Evolutionary conservation across 1,140 invertebrate genomes (phyloP).

Genomic region (Pogonus chalceus): DNA sequence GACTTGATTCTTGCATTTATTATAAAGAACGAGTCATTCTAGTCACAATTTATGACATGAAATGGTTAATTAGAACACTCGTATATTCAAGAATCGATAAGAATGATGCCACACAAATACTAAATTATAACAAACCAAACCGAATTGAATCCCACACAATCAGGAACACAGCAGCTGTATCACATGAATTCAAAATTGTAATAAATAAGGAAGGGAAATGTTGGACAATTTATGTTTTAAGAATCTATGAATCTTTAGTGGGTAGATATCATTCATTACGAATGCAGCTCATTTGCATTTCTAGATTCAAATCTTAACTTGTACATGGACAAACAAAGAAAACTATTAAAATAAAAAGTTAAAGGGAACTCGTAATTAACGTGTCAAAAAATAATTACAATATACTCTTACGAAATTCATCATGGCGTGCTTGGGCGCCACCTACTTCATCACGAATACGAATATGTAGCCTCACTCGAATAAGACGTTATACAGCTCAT

Average conservation of each 20-base stretch:
- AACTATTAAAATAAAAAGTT: background rate
- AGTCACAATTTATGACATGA: background rate
- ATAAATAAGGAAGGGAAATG: too few species aligned
- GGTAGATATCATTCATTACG: background rate
- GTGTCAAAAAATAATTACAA: conserved; percentile 7
- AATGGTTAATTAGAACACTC: background rate
- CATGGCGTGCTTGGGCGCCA: background rate
- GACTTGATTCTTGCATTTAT: background rate
- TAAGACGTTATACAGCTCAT: too few species aligned
- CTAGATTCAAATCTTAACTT: background rate
- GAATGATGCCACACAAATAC: background rate
- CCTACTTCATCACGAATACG: too few species aligned
- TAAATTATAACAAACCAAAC: too few species aligned
- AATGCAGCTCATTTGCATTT: conserved; percentile 4
- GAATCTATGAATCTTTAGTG: background rate
- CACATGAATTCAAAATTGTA: too few species aligned
- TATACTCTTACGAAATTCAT: background rate
- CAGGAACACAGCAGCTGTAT: too few species aligned
- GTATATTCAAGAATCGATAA: background rate
- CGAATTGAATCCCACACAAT: too few species aligned
- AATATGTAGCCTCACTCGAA: background rate
- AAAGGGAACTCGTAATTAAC: background rate
- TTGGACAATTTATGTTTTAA: too few species aligned
- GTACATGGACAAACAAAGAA: too few species aligned
- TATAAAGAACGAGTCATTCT: background rate